A percentile compares a stretch with the other conserved stretches of the same genome.
Conservation (phyloP, 2,888 invertebrate genomes). For the Drosophila nr. medialis region DNA sequence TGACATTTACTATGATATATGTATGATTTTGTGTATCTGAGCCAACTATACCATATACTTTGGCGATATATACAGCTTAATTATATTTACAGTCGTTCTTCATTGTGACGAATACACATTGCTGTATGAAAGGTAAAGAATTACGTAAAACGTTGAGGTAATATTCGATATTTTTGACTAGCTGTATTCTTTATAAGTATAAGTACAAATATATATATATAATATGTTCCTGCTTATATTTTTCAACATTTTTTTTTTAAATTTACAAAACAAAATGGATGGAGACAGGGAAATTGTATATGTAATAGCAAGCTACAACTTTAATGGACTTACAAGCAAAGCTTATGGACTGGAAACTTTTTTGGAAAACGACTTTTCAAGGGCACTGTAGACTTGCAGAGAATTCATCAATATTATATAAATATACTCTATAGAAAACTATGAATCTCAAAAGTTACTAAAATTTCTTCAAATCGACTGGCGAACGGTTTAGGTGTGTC, state of each 20-base stretch:
- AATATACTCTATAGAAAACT: neutral
- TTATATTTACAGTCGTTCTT: neutral
- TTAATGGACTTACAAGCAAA: neutral
- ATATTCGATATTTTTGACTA: neutral
- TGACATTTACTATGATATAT: neutral
- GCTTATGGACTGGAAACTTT: neutral
- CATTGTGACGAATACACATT: neutral
- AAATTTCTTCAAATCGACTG: neutral
- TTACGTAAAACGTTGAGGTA: neutral
- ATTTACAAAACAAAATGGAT: neutral
- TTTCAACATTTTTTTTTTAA: accelerated
- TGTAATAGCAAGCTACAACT: neutral
- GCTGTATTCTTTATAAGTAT: neutral
- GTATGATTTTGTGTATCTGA: neutral
- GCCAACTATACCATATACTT: neutral
- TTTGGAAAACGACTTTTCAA: neutral
- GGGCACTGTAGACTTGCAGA: neutral
- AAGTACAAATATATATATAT: neutral
- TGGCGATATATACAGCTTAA: neutral
- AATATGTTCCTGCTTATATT: neutral
- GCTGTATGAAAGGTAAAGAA: neutral
- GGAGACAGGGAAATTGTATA: neutral
- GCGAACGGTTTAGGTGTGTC: neutral
- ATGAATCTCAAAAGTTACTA: neutral
- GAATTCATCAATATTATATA: neutral